Percentiles rank a stretch among this genome's conserved stretches.
Conservation (phyloP, 2,113 vertebrate genomes). For the Mesitornis unicolor region DNA sequence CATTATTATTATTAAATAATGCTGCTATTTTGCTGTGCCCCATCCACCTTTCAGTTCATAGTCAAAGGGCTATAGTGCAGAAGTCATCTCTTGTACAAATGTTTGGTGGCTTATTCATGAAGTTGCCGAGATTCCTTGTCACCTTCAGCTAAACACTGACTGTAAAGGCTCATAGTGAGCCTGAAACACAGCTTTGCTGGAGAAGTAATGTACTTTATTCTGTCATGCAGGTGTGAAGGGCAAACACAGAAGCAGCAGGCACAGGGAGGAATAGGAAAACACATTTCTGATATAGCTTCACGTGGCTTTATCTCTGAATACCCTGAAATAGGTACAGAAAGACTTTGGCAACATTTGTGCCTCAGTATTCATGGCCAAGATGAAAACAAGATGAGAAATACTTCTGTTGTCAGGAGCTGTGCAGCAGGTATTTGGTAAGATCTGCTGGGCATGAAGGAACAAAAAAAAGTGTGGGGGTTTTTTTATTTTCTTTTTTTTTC, state of each 20-base stretch:
- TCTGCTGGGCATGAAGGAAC: background rate
- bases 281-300: background rate
- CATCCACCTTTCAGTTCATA: background rate
- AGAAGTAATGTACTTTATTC: background rate
- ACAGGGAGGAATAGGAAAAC: background rate
- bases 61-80: background rate
- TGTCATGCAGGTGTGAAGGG: background rate
- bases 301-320: background rate
- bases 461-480: background rate
- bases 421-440: background rate
- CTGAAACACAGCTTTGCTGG: background rate
- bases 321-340: background rate
- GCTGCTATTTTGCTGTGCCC: background rate
- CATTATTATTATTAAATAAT: rapidly evolving
- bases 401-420: background rate
- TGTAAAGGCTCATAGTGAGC: background rate
- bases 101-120: background rate
- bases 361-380: background rate
- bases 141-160: background rate
- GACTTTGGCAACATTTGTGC: background rate
- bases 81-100: background rate
- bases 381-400: background rate
- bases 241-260: background rate
- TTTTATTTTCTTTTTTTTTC: background rate
- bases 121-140: background rate